Base-by-base conservation (phyloP, 2,888 invertebrate species). In the Macropis europaea region DNA sequence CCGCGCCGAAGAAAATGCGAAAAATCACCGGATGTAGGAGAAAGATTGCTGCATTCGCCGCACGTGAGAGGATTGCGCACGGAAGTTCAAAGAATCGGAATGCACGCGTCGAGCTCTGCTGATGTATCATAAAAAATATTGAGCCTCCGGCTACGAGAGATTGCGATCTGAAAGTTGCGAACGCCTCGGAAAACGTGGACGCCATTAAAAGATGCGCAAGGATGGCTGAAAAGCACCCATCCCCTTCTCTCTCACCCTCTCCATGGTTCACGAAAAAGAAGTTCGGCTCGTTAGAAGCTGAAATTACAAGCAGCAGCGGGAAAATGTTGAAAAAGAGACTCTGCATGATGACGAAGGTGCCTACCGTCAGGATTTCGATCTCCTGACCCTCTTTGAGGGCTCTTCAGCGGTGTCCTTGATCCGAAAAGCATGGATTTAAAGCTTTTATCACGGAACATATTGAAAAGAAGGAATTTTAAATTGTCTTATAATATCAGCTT, bases 51-150 rank as follows among this genome's bases (percentile, higher is more conserved):
- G 38, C 64, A 63, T 69, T 75, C 36, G 52, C 38, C 15, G 47
- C 52, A 61, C 48, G 63, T 76, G 63, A 64, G 64, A 42, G 64
- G 70, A 75, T 69, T 76, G 63, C 52, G 19, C 30, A 40, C 47
- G 15, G 45, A 74, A 60, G 45, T 34, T 7, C 43, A 30, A 50
- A 30, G 50, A 43, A 54, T 43, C 48, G 17, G n/a, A 15, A 17
- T 30, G 22, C 24, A n/a, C 22, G 15, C 17, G n/a, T 43, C 43
- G 11, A 28, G 26, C 26, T 26, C 19, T 17, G 43, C 17, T 9
- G 40, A 22, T 26, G 34, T 43, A 32, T 26, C 43, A 30, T 34
- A 22, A 54, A 26, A 54, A 53, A 43, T 53, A 53, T 53, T 34
- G 43, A 61, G 61, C 54, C 19, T 34, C 13, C 26, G 43, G 43